Base-by-base conservation (phyloP, 2,888 invertebrate genomes). In the Erannis defoliaria region DNA sequence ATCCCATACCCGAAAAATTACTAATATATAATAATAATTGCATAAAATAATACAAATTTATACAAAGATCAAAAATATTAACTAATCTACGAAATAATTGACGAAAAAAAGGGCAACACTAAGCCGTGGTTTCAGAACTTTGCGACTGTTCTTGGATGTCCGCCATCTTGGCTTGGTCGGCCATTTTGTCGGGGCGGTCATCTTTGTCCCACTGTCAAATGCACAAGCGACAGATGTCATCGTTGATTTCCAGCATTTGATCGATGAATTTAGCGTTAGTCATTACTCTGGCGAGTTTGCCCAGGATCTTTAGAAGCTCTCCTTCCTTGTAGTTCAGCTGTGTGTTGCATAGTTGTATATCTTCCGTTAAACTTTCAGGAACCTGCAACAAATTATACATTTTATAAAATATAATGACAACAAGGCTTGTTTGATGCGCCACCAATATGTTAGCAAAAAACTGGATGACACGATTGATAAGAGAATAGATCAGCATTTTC, bases 211-310 rank as follows among this genome's bases (percentile, higher is more conserved):
- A 51, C 67, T 80, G 82, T 88, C 82, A 92, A 84, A 96, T 95
- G 67, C 97, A 96, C 89, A 97, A 94, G 76, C 94, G 94, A 85
- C 96, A 96, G 82, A 98, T 97, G 80, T 96, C 95, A 68, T 96
- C 94, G 89, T 98, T 97, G 79, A 98, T 96, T 73, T 95, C 94
- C 70, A 97, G 90, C 78, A 97, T 93, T 86, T 97, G 97, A 50
- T 94, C 94, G 74, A 97, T 94, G 84, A 97, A 98, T 62, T 94
- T 89, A 72, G 95, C 94, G 85, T 97, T 96, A 50, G 94, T 88
- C 79, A 97, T 93, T 53, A 97, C 94, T 65, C 93, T 93, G 18
- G 96, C 95, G 55, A 97, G 89, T 60, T 94, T 94, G 73, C 93
- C 93, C 66, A 97, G 93, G 60, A 96, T 93, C 62, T 92, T 88